Evolutionary conservation across 2,888 invertebrate species (phyloP), one percentile per base, ranked within the genome.

Genomic region (Mimas tiliae): DNA sequence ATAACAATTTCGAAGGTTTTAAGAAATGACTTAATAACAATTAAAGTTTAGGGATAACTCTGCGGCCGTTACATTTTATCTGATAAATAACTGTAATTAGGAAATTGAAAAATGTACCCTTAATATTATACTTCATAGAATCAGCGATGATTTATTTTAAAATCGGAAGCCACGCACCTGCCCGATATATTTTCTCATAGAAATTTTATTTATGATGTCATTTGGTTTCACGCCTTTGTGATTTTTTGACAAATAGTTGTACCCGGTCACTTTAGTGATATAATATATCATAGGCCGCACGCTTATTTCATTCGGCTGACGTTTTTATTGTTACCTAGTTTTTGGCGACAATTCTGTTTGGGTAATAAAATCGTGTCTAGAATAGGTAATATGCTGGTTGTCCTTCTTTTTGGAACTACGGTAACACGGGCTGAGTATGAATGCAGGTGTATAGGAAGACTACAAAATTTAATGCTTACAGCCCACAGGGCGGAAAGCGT

Each of bases 221-320:
- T 58, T 58, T 38, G 14, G 58, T 58, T 58, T 42, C 58, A 19
- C 42, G 58, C 58, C 42, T 19, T 58, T 58, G 58, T 58, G 58
- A 38, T 58, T 38, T 42, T 58, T 38, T 58, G 58, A 58, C 58
- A 58, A 58, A 58, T 58, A 58, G 58, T 19, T 58, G 38, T 58
- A 16, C 19, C 42, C n/a, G n/a, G n/a, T n/a, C n/a, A n/a, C n/a
- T n/a, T n/a, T n/a, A n/a, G n/a, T n/a, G n/a, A n/a, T n/a, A n/a
- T n/a, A n/a, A n/a, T n/a, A n/a, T n/a, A n/a, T n/a, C n/a, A n/a
- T n/a, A n/a, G n/a, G n/a, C n/a, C 42, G 42, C 38, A 38, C 38
- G 19, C 42, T 42, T 42, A 58, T 58, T 58, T 58, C 58, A 58
- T 58, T 19, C 42, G 19, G 8, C 33, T 42, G 58, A 58, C 58